Percentiles rank a stretch among this genome's conserved stretches.
Conservation (phyloP, 2,888 invertebrate genomes). For the Leptopterna dolabrata region DNA sequence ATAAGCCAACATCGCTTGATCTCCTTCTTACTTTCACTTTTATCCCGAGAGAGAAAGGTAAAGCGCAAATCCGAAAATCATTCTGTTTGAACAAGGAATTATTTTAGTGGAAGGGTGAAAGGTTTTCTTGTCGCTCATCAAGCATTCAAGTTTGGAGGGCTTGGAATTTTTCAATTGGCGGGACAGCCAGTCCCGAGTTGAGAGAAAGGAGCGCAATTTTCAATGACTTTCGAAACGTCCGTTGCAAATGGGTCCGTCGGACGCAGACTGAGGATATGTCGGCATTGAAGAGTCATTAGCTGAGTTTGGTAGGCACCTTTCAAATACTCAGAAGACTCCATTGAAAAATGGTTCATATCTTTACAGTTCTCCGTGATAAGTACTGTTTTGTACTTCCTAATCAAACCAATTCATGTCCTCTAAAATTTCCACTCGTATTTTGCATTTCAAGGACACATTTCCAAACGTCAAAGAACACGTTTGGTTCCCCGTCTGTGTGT, state of each 20-base stretch:
- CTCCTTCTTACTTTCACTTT: not conserved
- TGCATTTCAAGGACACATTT: too few species aligned
- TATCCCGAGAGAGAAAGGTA: not conserved
- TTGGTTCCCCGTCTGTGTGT: too few species aligned
- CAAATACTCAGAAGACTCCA: too few species aligned
- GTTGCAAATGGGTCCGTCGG: not conserved
- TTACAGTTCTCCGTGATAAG: too few species aligned
- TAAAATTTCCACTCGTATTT: too few species aligned
- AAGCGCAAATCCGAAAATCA: not conserved
- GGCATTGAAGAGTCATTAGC: not conserved
- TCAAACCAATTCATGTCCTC: too few species aligned
- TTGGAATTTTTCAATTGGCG: not conserved
- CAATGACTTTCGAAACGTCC: not conserved
- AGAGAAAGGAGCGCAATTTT: not conserved
- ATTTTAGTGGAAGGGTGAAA: not conserved
- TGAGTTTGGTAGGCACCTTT: not conserved
- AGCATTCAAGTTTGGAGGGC: not conserved
- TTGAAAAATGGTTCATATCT: too few species aligned
- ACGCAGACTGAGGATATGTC: not conserved
- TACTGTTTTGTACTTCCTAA: too few species aligned
- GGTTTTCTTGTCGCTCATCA: not conserved
- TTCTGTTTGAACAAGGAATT: not conserved
- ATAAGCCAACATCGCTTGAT: not conserved
- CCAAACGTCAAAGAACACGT: too few species aligned
- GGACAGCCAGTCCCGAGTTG: not conserved